phyloP scores from a whole-genome alignment of 2,797 vertebrate genomes.

The Microctenopoma stevenorrisi region DNA sequence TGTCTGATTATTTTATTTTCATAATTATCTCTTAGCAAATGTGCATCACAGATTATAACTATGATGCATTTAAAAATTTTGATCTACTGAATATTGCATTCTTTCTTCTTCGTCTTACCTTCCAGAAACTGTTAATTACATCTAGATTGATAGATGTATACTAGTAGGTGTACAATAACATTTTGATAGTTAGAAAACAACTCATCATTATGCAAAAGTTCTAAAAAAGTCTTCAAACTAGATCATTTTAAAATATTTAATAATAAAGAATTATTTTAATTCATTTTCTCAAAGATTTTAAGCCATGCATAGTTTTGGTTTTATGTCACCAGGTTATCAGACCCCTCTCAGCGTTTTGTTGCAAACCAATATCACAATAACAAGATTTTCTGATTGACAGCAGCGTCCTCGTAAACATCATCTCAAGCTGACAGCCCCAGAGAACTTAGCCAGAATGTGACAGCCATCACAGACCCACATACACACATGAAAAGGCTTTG shows the following conservation, averaged over 20 bases:
- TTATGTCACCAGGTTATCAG: not conserved
- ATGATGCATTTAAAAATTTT: no score
- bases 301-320: not conserved
- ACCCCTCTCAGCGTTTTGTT: not conserved
- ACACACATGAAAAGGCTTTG: constrained; percentile 75
- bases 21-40: no score
- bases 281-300: not conserved
- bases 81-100: no score
- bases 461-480: constrained; percentile 67
- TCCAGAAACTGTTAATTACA: no score
- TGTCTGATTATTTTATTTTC: no score
- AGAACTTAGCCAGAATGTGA: constrained; percentile 68
- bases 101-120: no score
- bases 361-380: constrained; percentile 33
- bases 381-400: constrained; percentile 71
- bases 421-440: constrained; percentile 65
- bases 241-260: not conserved
- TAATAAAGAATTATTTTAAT: not conserved
- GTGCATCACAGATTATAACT: no score
- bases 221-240: not conserved
- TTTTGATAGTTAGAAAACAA: no score
- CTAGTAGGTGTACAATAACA: no score
- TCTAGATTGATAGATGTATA: no score
- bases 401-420: constrained; percentile 68
- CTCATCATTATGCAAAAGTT: not conserved